Conservation (phyloP, 2,113 vertebrate species). For the Mustela lutreola region DNA sequence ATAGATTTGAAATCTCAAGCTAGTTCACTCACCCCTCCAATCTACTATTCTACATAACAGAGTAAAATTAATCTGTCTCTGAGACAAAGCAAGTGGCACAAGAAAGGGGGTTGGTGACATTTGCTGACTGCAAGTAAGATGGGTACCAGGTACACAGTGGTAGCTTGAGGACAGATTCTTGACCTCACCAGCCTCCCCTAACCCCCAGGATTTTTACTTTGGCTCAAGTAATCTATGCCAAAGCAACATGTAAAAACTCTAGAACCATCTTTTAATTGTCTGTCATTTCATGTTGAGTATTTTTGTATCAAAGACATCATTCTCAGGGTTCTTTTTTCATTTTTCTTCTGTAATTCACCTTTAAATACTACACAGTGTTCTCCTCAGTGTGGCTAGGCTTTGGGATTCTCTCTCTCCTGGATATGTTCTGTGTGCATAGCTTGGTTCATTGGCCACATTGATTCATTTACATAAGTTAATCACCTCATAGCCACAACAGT, state of each 20-base stretch:
- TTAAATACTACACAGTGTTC: neutral
- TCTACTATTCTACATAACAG: neutral
- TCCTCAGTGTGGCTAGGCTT: neutral
- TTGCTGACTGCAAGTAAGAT: neutral
- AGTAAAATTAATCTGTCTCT: neutral
- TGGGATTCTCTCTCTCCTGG: constrained; percentile 11
- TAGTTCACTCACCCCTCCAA: neutral
- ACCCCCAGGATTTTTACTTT: neutral
- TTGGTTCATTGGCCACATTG: constrained; percentile 34
- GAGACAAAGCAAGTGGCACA: neutral
- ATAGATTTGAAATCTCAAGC: neutral
- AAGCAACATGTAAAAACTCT: constrained; percentile 3
- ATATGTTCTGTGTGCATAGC: neutral
- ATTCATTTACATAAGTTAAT: constrained; percentile 65
- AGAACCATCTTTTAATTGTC: neutral
- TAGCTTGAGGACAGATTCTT: neutral
- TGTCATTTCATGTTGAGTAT: neutral
- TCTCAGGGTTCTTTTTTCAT: neutral
- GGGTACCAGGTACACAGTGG: neutral
- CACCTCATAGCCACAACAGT: constrained; percentile 13
- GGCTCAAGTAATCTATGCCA: neutral
- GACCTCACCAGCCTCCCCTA: neutral
- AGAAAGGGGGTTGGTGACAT: neutral
- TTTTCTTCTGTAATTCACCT: constrained; percentile 26
- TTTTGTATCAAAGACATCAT: constrained; percentile 43